phyloP scores from a whole-genome alignment of 2,113 vertebrate genomes.

The Otis tarda region DNA sequence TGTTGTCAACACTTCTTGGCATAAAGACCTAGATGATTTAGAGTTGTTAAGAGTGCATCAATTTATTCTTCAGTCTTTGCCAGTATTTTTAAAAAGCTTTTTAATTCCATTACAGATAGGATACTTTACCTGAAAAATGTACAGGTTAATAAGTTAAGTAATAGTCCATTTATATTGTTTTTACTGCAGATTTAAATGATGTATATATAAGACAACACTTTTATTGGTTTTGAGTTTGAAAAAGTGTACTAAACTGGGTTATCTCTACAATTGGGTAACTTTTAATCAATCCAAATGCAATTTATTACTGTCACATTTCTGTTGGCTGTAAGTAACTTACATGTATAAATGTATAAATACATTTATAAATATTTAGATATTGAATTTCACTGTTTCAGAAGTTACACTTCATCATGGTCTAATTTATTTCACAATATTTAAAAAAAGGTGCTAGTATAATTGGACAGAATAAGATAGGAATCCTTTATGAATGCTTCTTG shows the following conservation, averaged over 20 bases:
- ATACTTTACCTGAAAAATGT: conserved; percentile 64
- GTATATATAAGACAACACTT: not conserved
- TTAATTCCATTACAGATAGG: conserved; percentile 72
- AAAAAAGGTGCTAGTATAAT: not conserved
- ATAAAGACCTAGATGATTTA: conserved; percentile 79
- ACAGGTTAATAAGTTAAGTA: conserved; percentile 71
- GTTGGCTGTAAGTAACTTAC: not conserved
- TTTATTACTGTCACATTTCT: not conserved
- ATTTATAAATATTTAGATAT: not conserved
- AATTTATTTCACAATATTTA: not conserved
- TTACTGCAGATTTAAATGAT: conserved; percentile 17
- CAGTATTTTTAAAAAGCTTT: conserved; percentile 74
- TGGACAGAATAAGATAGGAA: not conserved
- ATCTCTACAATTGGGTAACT: not conserved
- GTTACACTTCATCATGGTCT: not conserved
- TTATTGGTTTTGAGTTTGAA: not conserved
- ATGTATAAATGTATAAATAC: too few relatives aligned
- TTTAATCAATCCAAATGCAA: not conserved
- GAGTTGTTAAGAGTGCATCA: conserved; percentile 74
- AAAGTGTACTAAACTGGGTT: not conserved
- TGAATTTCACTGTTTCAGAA: not conserved
- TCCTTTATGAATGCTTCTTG: not conserved
- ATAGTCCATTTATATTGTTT: conserved; percentile 62
- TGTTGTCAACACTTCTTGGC: conserved; percentile 80
- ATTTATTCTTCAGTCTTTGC: conserved; percentile 72